A percentile compares a stretch with the other conserved stretches of the same genome.
phyloP scores from a whole-genome alignment of 2,113 vertebrate genomes.

The Sigmodon hispidus region DNA sequence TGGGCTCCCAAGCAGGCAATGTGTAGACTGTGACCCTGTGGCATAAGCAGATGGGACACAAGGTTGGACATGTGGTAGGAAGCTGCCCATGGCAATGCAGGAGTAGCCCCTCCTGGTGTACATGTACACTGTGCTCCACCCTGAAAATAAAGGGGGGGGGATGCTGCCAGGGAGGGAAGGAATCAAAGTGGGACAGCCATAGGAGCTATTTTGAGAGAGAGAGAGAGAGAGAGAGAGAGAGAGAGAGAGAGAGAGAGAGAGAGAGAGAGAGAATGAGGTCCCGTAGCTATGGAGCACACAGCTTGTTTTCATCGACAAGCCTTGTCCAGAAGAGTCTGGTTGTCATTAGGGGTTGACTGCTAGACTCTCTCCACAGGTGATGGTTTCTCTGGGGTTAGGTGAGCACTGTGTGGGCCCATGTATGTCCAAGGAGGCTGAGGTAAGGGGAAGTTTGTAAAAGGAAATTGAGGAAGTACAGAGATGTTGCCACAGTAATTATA shows the following conservation, averaged over 20 bases:
- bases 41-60: neutral
- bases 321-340: too few species aligned
- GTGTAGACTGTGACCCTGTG: rapidly evolving
- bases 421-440: neutral
- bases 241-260: too few species aligned
- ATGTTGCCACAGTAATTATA: too few species aligned
- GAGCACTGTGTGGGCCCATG: too few species aligned
- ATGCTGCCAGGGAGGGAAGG: neutral
- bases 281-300: neutral
- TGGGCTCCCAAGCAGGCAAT: neutral
- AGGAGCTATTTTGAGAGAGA: too few species aligned
- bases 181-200: too few species aligned
- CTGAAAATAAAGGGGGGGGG: neutral
- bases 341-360: too few species aligned
- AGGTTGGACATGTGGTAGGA: too few species aligned
- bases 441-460: neutral
- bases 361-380: neutral
- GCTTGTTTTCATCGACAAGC: neutral
- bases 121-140: neutral
- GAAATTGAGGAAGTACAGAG: neutral
- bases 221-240: too few species aligned
- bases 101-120: neutral
- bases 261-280: neutral
- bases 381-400: neutral
- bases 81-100: neutral